Percentiles rank a stretch among this genome's conserved stretches.
phyloP scores from a whole-genome alignment of 2,113 vertebrate genomes.

The Rhipidura dahli region DNA sequence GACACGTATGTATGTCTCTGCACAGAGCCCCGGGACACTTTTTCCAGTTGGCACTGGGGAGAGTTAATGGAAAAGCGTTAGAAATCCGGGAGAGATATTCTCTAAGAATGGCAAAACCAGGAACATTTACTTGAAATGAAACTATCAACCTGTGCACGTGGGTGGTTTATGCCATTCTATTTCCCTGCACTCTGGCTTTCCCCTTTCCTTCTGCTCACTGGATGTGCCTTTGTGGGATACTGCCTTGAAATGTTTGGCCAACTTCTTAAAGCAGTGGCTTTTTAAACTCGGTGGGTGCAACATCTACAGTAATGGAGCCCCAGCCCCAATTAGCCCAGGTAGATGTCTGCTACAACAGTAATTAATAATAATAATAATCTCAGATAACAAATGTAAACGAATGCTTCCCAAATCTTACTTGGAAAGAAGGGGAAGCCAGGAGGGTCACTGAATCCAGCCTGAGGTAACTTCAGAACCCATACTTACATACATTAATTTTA shows the following conservation, averaged over 20 bases:
- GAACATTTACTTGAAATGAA: background rate
- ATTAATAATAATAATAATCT: background rate
- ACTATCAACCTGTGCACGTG: background rate
- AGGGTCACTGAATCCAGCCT: background rate
- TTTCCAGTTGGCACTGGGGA: background rate
- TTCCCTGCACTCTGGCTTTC: background rate
- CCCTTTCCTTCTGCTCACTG: background rate
- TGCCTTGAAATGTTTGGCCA: background rate
- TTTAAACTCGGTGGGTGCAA: background rate
- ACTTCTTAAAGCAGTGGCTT: background rate
- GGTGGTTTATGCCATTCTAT: background rate
- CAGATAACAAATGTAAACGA: background rate
- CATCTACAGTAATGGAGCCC: background rate
- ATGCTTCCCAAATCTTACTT: background rate
- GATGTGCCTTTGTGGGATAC: background rate
- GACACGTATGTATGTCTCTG: background rate
- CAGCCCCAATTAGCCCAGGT: background rate
- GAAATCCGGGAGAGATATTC: background rate
- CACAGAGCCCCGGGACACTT: background rate
- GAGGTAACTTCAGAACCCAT: background rate
- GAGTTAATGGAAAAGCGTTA: background rate
- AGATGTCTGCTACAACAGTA: background rate
- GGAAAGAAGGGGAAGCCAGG: background rate
- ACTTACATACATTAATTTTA: background rate
- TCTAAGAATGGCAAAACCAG: background rate